Percentiles rank a stretch among this genome's conserved stretches.
These are phyloP conservation scores for Stenoptilia bipunctidactyla DNA, from an alignment of 2,888 invertebrate genomes.

Conservation along the genomic window DNA sequence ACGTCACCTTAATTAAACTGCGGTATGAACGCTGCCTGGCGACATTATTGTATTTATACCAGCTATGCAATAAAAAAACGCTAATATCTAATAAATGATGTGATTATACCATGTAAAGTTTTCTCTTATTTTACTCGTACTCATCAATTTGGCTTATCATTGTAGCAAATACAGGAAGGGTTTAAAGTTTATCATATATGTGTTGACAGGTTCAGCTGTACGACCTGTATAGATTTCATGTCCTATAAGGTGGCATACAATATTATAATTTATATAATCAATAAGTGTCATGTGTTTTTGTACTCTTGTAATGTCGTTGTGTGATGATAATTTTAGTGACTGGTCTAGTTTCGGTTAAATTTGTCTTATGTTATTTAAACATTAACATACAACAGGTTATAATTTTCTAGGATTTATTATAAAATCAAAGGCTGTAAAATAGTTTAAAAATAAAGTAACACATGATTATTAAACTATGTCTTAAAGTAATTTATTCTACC, in stretches of 20 bases:
- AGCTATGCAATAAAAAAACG: constrained; percentile 22
- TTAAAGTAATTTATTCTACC: constrained; percentile 3
- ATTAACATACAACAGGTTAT: constrained; percentile 2
- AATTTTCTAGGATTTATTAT: constrained; percentile 6
- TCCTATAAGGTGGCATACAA: background rate
- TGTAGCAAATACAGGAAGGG: background rate
- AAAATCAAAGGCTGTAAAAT: constrained; percentile 12
- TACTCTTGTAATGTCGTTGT: constrained; percentile 8
- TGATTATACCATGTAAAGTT: constrained; percentile 26
- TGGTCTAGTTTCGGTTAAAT: constrained; percentile 7
- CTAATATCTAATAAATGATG: constrained; percentile 31
- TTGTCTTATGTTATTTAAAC: constrained; percentile 8
- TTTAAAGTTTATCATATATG: too few species aligned
- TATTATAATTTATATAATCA: constrained; percentile 3
- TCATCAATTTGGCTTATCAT: constrained; percentile 1
- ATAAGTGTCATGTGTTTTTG: constrained; percentile 8
- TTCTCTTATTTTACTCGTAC: constrained; percentile 16
- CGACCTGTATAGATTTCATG: constrained; percentile 1
- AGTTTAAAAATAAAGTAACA: constrained; percentile 9
- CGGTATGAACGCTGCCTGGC: background rate
- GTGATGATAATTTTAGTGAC: constrained; percentile 1
- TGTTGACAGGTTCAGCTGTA: background rate
- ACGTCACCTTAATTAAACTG: too few species aligned
- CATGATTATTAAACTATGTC: constrained; percentile 8
- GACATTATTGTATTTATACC: constrained; percentile 20